A percentile compares a stretch with the other conserved stretches of the same genome.
Evolutionary conservation across 2,888 invertebrate species (phyloP).

Genomic region (Eurytoma californica): DNA sequence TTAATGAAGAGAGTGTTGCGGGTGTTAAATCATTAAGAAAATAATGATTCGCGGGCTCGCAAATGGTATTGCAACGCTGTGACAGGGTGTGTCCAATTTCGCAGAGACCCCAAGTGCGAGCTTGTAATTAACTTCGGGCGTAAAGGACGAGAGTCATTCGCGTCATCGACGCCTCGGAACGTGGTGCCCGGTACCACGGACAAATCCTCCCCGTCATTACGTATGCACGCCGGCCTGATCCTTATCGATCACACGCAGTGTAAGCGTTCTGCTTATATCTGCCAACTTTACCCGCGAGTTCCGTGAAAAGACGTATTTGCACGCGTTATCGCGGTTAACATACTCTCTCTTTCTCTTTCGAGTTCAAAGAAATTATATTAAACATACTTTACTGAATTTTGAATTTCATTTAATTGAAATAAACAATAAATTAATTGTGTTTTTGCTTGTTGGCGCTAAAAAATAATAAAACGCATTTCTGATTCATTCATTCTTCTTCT

Average conservation of each 20-base stretch:
- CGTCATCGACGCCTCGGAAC: conserved; percentile 29
- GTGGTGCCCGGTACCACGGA: not conserved
- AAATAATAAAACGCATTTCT: no score
- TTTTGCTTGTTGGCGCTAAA: no score
- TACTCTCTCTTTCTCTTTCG: not conserved
- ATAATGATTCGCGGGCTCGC: conserved; percentile 6
- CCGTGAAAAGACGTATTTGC: not conserved
- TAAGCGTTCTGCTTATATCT: conserved; percentile 32
- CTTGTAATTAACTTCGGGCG: conserved; percentile 33
- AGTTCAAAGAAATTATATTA: no score
- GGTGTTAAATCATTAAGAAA: conserved; percentile 6
- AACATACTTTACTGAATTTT: no score
- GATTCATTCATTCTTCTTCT: no score
- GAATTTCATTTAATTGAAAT: no score
- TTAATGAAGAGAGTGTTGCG: not conserved
- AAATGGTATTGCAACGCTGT: conserved; percentile 15
- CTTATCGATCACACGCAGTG: conserved; percentile 33
- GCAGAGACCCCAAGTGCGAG: conserved; percentile 13
- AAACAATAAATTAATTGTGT: no score
- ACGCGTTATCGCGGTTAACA: not conserved
- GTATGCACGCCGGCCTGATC: conserved; percentile 37
- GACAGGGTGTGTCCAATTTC: conserved; percentile 39
- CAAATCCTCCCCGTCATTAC: conserved; percentile 24
- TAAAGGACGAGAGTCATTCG: conserved; percentile 43
- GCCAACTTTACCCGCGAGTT: conserved; percentile 13